A percentile compares a stretch with the other conserved stretches of the same genome.
Conservation (phyloP, 2,113 vertebrate species). For the Apteryx mantelli region DNA sequence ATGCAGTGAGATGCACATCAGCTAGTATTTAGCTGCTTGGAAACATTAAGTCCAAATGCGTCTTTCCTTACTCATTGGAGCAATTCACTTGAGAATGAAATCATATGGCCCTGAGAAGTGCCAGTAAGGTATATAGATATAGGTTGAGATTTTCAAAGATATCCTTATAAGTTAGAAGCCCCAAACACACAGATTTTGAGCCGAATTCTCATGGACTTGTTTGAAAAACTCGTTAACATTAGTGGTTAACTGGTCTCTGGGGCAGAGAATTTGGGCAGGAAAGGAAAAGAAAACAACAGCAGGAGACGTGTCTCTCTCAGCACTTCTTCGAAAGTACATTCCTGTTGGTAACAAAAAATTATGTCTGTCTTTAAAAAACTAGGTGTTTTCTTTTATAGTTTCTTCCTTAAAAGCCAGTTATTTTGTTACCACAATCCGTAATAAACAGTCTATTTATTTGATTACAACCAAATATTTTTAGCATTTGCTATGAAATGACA, state of each 20-base stretch:
- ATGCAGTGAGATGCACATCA: neutral
- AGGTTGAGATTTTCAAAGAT: neutral
- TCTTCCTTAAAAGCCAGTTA: neutral
- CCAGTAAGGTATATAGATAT: neutral
- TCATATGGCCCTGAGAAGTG: neutral
- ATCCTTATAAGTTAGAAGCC: neutral
- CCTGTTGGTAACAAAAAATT: neutral
- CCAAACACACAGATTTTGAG: neutral
- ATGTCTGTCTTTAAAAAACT: neutral
- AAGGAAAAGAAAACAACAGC: neutral
- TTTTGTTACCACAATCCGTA: neutral
- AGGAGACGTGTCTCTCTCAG: neutral
- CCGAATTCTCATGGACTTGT: neutral
- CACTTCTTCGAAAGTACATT: neutral
- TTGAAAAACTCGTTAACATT: neutral
- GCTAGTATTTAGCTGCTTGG: neutral
- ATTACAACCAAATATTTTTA: conserved; percentile 35
- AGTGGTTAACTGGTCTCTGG: neutral
- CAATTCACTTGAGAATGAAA: neutral
- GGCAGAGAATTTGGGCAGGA: neutral
- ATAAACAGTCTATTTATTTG: conserved; percentile 6
- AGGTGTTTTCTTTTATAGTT: neutral
- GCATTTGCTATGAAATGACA: neutral
- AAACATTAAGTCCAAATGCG: neutral
- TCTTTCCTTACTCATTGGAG: neutral